These are phyloP conservation scores for Pelusios castaneus DNA, from an alignment of 2,113 vertebrate genomes.

Conservation along the genomic window DNA sequence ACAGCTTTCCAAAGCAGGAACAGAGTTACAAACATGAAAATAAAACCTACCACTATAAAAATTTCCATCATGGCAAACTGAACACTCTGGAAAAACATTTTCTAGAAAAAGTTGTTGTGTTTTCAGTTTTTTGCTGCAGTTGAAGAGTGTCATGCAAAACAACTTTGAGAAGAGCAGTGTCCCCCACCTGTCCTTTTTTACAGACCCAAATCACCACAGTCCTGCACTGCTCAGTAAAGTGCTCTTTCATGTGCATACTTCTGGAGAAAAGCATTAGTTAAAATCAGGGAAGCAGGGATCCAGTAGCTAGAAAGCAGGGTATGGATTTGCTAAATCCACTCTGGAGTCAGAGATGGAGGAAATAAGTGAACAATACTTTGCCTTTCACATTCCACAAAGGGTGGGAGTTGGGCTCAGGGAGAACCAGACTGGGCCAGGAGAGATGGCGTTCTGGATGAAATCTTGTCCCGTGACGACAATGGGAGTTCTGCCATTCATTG, in stretches of 20 bases:
- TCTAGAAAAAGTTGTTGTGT: slow-evolving; percentile 38
- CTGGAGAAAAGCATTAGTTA: slow-evolving; percentile 21
- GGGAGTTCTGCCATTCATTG: background rate
- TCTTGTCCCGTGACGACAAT: background rate
- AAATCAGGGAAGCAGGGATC: slow-evolving; percentile 29
- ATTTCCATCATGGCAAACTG: slow-evolving; percentile 32
- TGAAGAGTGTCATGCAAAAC: slow-evolving; percentile 68
- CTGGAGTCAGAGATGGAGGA: slow-evolving; percentile 53
- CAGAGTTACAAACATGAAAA: slow-evolving; percentile 35
- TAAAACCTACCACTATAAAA: slow-evolving; percentile 50
- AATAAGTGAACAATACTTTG: slow-evolving; percentile 41
- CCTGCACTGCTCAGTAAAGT: slow-evolving; percentile 69
- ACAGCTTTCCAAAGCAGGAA: slow-evolving; percentile 64
- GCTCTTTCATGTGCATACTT: slow-evolving; percentile 70
- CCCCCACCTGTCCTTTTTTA: slow-evolving; percentile 19
- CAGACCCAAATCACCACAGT: slow-evolving; percentile 3
- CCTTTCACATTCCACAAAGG: slow-evolving; percentile 32
- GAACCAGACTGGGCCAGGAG: background rate
- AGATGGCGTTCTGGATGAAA: slow-evolving; percentile 1
- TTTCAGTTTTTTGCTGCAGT: background rate
- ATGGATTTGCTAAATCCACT: slow-evolving; percentile 20
- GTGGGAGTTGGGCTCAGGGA: background rate
- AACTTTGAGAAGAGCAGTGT: slow-evolving; percentile 68
- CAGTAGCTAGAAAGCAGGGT: background rate
- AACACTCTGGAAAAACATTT: slow-evolving; percentile 59